A percentile compares a stretch with the other conserved stretches of the same genome.
phyloP scores from a whole-genome alignment of 1,140 invertebrate species.

The Helicoverpa zea region DNA sequence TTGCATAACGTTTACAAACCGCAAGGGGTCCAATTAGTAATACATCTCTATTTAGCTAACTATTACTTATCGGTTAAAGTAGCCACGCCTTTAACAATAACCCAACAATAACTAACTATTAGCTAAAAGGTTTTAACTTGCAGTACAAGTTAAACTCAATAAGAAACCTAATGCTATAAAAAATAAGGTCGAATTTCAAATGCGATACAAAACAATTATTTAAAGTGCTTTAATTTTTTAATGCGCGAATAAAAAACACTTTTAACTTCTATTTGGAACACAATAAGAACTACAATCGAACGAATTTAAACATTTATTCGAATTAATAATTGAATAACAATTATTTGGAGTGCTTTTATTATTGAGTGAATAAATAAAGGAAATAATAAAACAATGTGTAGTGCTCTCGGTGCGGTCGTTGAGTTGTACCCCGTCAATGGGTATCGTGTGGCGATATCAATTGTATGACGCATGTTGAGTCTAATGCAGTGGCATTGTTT shows the following conservation, averaged over 20 bases:
- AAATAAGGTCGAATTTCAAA: neutral
- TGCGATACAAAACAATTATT: neutral
- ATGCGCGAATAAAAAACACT: neutral
- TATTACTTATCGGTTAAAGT: conserved; percentile 58
- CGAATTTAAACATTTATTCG: neutral
- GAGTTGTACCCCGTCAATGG: conserved; percentile 59
- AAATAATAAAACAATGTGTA: conserved; percentile 64
- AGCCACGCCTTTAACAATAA: conserved; percentile 64
- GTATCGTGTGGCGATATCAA: conserved; percentile 63
- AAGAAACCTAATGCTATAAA: neutral
- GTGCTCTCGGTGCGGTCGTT: conserved; percentile 56
- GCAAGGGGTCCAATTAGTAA: conserved; percentile 37
- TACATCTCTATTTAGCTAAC: conserved; percentile 19
- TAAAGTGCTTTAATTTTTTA: conserved; percentile 3
- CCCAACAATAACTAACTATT: conserved; percentile 57
- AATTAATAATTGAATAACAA: conserved; percentile 63
- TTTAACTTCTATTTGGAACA: neutral
- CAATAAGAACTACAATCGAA: conserved; percentile 22
- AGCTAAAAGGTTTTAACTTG: conserved; percentile 55
- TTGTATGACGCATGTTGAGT: conserved; percentile 30
- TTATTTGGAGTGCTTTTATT: conserved; percentile 57
- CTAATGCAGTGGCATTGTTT: conserved; percentile 42
- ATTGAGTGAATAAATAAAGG: conserved; percentile 64
- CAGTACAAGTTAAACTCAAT: neutral
- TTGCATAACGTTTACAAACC: neutral